Evolutionary conservation across 2,888 invertebrate species (phyloP).

Genomic region (Hedya salicella): DNA sequence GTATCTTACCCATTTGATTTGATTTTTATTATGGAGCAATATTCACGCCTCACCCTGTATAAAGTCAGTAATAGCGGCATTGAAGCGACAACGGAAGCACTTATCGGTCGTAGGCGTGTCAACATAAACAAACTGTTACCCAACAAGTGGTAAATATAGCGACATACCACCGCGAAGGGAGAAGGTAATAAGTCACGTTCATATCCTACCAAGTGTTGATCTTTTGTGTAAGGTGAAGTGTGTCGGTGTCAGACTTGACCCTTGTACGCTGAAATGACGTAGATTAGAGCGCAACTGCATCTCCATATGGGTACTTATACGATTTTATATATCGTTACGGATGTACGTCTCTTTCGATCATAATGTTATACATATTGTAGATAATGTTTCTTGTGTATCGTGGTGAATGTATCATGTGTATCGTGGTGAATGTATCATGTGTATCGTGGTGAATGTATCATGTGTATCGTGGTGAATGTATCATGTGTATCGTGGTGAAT

Average conservation of each 20-base stretch:
- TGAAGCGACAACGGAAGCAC: conserved; percentile 25
- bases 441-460: too few relatives aligned
- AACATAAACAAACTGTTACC: conserved; percentile 39
- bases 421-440: too few relatives aligned
- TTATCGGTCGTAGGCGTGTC: conserved; percentile 32
- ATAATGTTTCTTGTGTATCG: background rate
- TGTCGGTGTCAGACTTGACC: conserved; percentile 6
- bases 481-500: too few relatives aligned
- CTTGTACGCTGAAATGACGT: background rate
- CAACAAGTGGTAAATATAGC: conserved; percentile 9
- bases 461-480: too few relatives aligned
- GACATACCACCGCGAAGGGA: background rate
- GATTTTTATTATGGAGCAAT: too few relatives aligned
- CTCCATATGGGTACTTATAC: too few relatives aligned
- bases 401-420: background rate
- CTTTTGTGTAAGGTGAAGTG: background rate
- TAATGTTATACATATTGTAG: background rate
- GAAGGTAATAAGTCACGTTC: background rate
- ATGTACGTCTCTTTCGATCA: background rate
- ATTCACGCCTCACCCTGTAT: too few relatives aligned
- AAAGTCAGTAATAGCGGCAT: conserved; percentile 7
- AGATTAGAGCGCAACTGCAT: background rate
- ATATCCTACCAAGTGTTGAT: background rate
- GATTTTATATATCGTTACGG: background rate
- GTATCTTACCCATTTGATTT: too few relatives aligned